A percentile compares a stretch with the other conserved stretches of the same genome.
Conservation (phyloP, 2,113 vertebrate species). For the Lanius collurio region DNA sequence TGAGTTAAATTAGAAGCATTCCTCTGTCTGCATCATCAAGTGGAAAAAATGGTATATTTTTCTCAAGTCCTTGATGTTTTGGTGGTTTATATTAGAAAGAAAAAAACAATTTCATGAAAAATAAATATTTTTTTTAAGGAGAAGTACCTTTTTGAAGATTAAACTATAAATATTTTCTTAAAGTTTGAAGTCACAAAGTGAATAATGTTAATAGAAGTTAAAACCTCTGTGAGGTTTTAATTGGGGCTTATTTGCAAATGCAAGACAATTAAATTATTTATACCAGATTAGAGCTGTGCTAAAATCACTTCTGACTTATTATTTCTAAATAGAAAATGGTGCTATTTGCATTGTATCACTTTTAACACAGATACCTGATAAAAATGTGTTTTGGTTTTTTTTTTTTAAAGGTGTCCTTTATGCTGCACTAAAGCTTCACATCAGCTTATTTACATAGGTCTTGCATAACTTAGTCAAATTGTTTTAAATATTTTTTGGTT, state of each 20-base stretch:
- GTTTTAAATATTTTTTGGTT: not conserved
- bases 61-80: not conserved
- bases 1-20: not conserved
- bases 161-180: not conserved
- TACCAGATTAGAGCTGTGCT: not conserved
- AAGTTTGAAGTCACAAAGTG: not conserved
- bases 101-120: not conserved
- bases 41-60: not conserved
- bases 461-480: not conserved
- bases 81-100: not conserved
- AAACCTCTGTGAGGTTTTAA: not conserved
- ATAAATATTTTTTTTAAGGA: not conserved
- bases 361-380: not conserved
- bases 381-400: not conserved
- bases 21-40: not conserved
- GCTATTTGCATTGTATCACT: not conserved
- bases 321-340: not conserved
- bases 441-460: not conserved
- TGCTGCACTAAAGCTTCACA: not conserved
- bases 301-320: not conserved
- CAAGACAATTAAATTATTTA: not conserved
- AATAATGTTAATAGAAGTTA: not conserved
- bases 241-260: not conserved
- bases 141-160: not conserved
- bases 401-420: not conserved